These are phyloP conservation scores for Pantelozetes paolii DNA, from an alignment of 2,888 invertebrate genomes.

Conservation along the genomic window DNA sequence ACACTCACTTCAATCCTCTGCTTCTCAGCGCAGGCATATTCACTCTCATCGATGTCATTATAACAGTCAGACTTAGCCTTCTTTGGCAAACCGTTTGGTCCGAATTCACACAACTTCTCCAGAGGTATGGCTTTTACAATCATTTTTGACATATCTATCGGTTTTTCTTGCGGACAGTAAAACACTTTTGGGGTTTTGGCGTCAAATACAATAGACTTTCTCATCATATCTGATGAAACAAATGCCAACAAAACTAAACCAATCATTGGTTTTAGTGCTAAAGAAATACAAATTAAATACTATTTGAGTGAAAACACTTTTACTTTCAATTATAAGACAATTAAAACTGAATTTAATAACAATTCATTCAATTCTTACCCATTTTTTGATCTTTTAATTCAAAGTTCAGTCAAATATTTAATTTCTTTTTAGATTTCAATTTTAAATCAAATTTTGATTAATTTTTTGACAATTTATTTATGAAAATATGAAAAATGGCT, in stretches of 20 bases:
- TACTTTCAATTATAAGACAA: neutral
- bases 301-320: neutral
- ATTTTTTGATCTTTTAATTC: neutral
- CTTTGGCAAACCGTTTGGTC: conserved; percentile 62
- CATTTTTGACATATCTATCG: conserved; percentile 65
- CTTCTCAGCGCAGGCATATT: conserved; percentile 74
- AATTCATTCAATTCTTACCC: neutral
- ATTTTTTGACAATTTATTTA: neutral
- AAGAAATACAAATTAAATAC: neutral
- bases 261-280: conserved; percentile 3
- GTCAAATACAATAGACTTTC: conserved; percentile 72
- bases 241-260: neutral
- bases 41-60: conserved; percentile 71
- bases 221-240: conserved; percentile 62
- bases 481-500: conserved; percentile 15
- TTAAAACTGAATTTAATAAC: neutral
- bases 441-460: neutral
- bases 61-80: conserved; percentile 74
- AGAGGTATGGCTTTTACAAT: conserved; percentile 60
- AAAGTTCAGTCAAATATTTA: neutral
- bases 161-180: conserved; percentile 72
- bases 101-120: conserved; percentile 68
- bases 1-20: conserved; percentile 66
- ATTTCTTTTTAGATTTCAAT: neutral
- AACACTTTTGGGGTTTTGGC: conserved; percentile 73